Evolutionary conservation across 1,140 invertebrate species (phyloP), one percentile per base, ranked within the genome.

Genomic region (Mactra quadrangularis): DNA sequence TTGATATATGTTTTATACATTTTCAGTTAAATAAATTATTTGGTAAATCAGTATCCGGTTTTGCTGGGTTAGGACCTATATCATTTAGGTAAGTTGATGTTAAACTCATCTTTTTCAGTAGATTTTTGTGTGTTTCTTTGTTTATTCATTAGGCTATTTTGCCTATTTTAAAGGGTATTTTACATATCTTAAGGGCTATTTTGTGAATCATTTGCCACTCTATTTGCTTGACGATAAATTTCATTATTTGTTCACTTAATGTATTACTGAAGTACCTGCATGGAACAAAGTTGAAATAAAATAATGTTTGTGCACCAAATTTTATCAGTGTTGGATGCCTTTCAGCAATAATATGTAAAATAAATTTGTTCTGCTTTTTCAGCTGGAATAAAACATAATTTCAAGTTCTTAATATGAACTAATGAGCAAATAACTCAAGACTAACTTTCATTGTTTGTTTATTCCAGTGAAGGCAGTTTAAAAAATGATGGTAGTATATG

Each of bases 31-130:
- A 3, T 31, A n/a, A 45, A 13, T 11, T 68, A 22, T 68, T 68
- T 17, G 45, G 64, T 13, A 1, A 41, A 15, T 41, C 3, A 17
- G 25, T 68, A 15, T 3, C 41, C 29, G 64, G 64, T 1, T 68
- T 68, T 68, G 41, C 64, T 29, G 64, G 64, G 19, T 9, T 68
- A 27, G 64, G 64, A 27, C 64, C 64, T 9, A 13, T 52, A 50
- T 31, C 11, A 29, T 68, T 52, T 25, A 50, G 13, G 64, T 68
- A 68, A 52, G 19, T 6, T 53, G 45, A 11, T 19, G 19, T 11
- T 47, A 19, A 53, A 22, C 19, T 53, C 17, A 53, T 7, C 25
- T 53, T 53, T 7, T 19, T 19, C 19, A 9, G 7, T 7, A 9
- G 7, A 19, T 47, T 47, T 47, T 47, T 47, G 45, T 47, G 45